phyloP scores from a whole-genome alignment of 2,797 vertebrate genomes.

The Arremon aurantiirostris region DNA sequence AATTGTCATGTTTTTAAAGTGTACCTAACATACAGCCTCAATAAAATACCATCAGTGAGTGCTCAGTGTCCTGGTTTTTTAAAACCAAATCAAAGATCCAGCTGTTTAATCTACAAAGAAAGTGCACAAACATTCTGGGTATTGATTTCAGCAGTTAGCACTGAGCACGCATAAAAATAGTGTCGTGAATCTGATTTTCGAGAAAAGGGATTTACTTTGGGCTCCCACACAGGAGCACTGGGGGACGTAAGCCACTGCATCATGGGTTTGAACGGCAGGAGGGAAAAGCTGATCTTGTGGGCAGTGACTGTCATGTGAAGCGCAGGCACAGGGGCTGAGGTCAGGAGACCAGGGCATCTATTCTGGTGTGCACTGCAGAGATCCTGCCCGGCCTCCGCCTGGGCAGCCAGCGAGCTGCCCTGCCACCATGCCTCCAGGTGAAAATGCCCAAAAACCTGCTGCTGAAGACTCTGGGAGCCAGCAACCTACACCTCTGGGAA shows the following conservation, averaged over 20 bases:
- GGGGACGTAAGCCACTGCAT: neutral
- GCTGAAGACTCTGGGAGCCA: neutral
- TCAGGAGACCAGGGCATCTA: neutral
- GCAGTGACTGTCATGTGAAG: neutral
- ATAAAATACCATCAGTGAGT: neutral
- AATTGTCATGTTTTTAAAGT: neutral
- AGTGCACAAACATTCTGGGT: neutral
- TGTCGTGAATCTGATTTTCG: neutral
- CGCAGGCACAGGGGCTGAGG: neutral
- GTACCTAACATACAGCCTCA: neutral
- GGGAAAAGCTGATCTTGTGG: neutral
- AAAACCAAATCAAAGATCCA: neutral
- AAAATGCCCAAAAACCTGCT: neutral
- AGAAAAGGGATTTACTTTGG: neutral
- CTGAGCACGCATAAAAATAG: neutral
- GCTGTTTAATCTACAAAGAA: neutral
- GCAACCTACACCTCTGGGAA: accelerated
- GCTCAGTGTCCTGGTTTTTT: neutral
- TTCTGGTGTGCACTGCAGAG: neutral
- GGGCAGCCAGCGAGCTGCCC: neutral
- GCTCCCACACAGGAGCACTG: neutral
- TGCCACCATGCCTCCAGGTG: neutral
- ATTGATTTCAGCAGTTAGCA: neutral
- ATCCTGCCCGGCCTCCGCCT: neutral
- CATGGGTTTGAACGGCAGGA: neutral